These are phyloP conservation scores for Argynnis bischoffii DNA, from an alignment of 2,888 invertebrate species.

Conservation along the genomic window DNA sequence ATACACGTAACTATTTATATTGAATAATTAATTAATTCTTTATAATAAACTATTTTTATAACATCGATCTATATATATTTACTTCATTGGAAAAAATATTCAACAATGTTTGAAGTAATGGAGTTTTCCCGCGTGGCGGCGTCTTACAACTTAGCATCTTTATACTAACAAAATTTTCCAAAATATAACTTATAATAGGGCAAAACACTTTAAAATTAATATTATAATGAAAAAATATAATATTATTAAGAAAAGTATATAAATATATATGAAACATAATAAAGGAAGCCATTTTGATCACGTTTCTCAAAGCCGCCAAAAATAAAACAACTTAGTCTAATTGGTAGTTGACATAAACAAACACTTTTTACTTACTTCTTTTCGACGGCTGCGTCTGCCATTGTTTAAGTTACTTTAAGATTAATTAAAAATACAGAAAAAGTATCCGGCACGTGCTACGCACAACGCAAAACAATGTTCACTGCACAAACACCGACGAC, in stretches of 20 bases:
- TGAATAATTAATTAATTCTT: constrained; percentile 19
- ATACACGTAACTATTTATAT: constrained; percentile 29
- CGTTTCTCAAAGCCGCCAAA: constrained; percentile 76
- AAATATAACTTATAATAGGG: constrained; percentile 41
- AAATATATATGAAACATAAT: constrained; percentile 24
- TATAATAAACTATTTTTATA: constrained; percentile 22
- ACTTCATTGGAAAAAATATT: background rate
- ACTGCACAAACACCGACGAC: constrained; percentile 77
- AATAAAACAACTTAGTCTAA: constrained; percentile 48
- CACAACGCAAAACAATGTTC: constrained; percentile 71
- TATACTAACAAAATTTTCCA: constrained; percentile 49
- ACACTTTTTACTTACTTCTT: constrained; percentile 83
- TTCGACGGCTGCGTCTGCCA: constrained; percentile 87
- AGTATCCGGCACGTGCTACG: constrained; percentile 67
- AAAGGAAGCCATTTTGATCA: constrained; percentile 84
- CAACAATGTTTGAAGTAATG: constrained; percentile 27
- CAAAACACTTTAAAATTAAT: constrained; percentile 9
- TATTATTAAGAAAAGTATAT: background rate
- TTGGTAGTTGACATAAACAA: constrained; percentile 37
- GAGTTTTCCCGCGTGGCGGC: constrained; percentile 74
- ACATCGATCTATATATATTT: background rate
- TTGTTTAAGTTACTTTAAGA: constrained; percentile 65
- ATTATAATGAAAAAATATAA: background rate
- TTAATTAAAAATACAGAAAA: constrained; percentile 55
- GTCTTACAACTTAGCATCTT: constrained; percentile 55